Evolutionary conservation across 2,797 vertebrate genomes (phyloP).

Genomic region (Onychomys leucogaster): DNA sequence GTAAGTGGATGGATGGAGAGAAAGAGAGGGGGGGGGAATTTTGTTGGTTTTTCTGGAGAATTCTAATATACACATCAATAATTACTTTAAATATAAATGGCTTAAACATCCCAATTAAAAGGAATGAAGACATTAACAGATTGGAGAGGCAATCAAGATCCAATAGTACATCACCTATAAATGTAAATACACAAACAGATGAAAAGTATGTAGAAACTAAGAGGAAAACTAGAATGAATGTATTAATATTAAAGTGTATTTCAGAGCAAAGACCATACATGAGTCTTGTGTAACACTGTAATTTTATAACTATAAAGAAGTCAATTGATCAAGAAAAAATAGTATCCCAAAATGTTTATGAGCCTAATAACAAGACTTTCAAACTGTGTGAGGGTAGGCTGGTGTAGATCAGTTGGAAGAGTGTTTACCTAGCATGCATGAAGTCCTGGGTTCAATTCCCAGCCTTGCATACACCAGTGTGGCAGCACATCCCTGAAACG

Average conservation of each 20-base stretch:
- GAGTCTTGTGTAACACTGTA: neutral
- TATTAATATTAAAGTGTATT: constrained; percentile 11
- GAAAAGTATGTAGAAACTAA: neutral
- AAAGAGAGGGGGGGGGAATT: too few relatives aligned
- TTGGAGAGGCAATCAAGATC: neutral
- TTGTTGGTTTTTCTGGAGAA: neutral
- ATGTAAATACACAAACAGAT: neutral
- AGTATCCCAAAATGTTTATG: neutral
- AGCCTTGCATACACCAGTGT: neutral
- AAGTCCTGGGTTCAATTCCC: neutral
- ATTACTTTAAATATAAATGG: neutral
- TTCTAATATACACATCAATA: neutral
- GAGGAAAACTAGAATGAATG: neutral
- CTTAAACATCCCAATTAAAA: constrained; percentile 11
- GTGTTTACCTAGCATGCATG: neutral
- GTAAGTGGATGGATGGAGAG: neutral
- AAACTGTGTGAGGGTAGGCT: neutral
- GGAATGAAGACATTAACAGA: constrained; percentile 10
- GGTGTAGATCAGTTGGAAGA: neutral
- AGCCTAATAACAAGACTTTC: neutral
- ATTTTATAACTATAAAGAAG: neutral
- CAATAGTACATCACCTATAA: neutral
- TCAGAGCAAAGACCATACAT: neutral
- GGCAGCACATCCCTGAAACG: neutral
- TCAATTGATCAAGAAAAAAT: neutral